Percentiles rank a stretch among this genome's conserved stretches.
Conservation (phyloP, 30 jellyfish, hydroid and myxozoan genomes). For the Clytia hemisphaerica region DNA sequence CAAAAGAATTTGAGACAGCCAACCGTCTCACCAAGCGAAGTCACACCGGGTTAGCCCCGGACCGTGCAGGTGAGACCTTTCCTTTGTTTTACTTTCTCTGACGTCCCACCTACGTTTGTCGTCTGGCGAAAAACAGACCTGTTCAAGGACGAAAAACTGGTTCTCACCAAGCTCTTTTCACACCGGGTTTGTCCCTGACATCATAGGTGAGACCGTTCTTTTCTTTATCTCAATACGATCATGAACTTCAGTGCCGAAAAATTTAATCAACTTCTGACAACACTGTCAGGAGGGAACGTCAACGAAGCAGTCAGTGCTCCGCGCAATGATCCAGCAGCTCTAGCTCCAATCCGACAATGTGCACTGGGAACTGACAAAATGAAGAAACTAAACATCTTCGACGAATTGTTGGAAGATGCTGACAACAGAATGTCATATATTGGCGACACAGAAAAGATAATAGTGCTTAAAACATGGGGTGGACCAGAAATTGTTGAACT, state of each 20-base stretch:
- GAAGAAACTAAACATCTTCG: constrained; percentile 24
- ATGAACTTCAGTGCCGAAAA: constrained; percentile 18
- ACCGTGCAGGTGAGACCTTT: no score
- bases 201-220: no score
- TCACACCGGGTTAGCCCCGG: no score
- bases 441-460: constrained; percentile 6
- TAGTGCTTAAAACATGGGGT: constrained; percentile 23
- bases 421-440: neutral
- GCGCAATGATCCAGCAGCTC: constrained; percentile 22
- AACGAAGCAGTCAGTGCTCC: constrained; percentile 12
- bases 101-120: no score
- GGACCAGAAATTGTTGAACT: constrained; percentile 24
- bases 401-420: constrained; percentile 15
- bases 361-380: constrained; percentile 20
- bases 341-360: constrained; percentile 30
- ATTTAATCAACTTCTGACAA: constrained; percentile 8
- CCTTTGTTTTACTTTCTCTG: no score
- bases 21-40: no score
- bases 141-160: no score
- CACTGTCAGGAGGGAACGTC: constrained; percentile 15
- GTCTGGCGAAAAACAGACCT: no score
- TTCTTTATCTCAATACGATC: no score
- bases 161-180: no score
- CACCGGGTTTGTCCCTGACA: no score
- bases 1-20: no score